Conservation (phyloP, 2,888 invertebrate genomes). For the Liopterus haemorrhoidalis region DNA sequence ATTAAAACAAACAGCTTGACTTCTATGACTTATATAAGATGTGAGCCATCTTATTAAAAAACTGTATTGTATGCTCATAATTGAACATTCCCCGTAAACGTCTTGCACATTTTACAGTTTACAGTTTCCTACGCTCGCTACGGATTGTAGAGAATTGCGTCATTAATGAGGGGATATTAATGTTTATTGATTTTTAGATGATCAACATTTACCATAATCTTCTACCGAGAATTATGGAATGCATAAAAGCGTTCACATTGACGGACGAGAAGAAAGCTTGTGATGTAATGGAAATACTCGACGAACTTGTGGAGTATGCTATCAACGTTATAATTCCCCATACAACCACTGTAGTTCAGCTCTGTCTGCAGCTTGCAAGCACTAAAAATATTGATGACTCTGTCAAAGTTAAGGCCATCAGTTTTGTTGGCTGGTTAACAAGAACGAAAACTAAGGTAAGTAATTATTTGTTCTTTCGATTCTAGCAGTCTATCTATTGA, state of each 20-base stretch:
- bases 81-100: no score
- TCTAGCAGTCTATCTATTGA: no score
- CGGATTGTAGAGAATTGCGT: no score
- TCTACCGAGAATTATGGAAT: conserved; percentile 58
- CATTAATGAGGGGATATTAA: conserved; percentile 10
- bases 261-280: conserved; percentile 55
- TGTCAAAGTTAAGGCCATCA: conserved; percentile 62
- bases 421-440: conserved; percentile 60
- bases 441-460: conserved; percentile 64
- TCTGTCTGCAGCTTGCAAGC: conserved; percentile 59
- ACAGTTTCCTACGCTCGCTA: no score
- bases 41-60: conserved; percentile 3
- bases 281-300: conserved; percentile 58
- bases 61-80: no score
- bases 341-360: conserved; percentile 56
- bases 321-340: conserved; percentile 58
- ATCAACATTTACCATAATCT: conserved; percentile 54
- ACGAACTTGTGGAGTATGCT: conserved; percentile 60
- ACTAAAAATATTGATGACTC: conserved; percentile 53
- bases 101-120: no score
- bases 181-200: conserved; percentile 42
- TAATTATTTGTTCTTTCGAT: no score
- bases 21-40: no score
- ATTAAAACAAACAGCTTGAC: no score
- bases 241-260: conserved; percentile 53